Evolutionary conservation across 2,797 vertebrate genomes (phyloP).

Genomic region (Coregonus suidteri): DNA sequence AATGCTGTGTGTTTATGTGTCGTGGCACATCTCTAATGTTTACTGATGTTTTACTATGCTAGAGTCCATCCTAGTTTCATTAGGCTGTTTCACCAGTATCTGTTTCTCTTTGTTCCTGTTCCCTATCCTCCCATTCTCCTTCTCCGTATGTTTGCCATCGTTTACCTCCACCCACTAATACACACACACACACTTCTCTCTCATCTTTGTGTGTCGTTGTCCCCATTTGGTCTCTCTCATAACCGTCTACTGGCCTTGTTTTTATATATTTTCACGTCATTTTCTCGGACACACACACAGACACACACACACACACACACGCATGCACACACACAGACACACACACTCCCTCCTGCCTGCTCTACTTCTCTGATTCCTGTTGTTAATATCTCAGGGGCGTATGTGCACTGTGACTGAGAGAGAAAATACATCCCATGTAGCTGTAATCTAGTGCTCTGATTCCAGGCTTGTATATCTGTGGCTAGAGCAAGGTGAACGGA

Average conservation of each 20-base stretch:
- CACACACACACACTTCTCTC: too few species aligned
- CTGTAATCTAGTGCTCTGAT: not conserved
- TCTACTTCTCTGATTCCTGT: not conserved
- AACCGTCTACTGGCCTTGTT: too few species aligned
- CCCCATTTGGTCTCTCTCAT: too few species aligned
- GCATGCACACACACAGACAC: slow-evolving; percentile 1
- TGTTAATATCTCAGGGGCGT: not conserved
- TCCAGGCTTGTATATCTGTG: not conserved
- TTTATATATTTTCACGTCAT: too few species aligned
- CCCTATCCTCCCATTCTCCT: not conserved
- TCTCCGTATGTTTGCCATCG: not conserved
- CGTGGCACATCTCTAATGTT: too few species aligned
- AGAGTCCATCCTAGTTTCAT: too few species aligned
- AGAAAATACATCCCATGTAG: not conserved
- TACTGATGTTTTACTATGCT: too few species aligned
- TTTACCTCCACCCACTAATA: too few species aligned
- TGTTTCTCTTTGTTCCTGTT: not conserved
- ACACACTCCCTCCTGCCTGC: not conserved
- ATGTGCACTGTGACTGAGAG: not conserved
- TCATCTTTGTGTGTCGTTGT: too few species aligned
- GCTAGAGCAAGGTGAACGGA: not conserved
- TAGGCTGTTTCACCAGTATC: not conserved
- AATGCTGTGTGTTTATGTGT: too few species aligned
- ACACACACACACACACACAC: not conserved
- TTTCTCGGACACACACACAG: not conserved